Evolutionary conservation across 1,140 invertebrate genomes (phyloP).

Genomic region (Maconellicoccus hirsutus): DNA sequence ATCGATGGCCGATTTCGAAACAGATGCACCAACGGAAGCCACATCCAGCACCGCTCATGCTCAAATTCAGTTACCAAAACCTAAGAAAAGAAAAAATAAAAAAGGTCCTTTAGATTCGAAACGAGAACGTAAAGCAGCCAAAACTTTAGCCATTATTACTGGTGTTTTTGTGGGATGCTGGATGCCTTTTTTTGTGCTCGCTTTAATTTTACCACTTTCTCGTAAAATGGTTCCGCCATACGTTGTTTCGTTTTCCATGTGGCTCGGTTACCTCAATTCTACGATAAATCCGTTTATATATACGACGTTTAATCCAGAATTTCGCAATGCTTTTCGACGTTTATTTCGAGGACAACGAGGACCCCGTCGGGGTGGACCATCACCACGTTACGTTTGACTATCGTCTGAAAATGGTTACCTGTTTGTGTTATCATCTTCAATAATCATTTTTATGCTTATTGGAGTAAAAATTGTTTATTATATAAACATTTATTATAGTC

Average conservation of each 20-base stretch:
- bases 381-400: constrained; percentile 22
- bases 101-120: constrained; percentile 60
- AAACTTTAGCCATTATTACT: constrained; percentile 84
- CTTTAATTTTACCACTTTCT: constrained; percentile 72
- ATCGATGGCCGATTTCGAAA: constrained; percentile 52
- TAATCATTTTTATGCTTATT: not conserved
- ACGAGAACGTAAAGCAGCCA: constrained; percentile 74
- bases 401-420: not conserved
- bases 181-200: constrained; percentile 87
- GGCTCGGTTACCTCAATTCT: constrained; percentile 75
- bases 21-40: constrained; percentile 50
- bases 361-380: constrained; percentile 25
- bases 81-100: constrained; percentile 37
- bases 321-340: constrained; percentile 72
- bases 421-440: not conserved
- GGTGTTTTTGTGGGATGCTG: constrained; percentile 86
- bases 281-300: constrained; percentile 82
- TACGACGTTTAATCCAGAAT: constrained; percentile 79
- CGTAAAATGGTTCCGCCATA: constrained; percentile 64
- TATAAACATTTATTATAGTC: not conserved
- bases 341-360: constrained; percentile 49
- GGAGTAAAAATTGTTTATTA: not conserved
- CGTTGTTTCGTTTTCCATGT: constrained; percentile 75
- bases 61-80: constrained; percentile 29
- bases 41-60: constrained; percentile 36